Evolutionary conservation across 2,888 invertebrate species (phyloP).

Genomic region (Drosophila cyrtoloma): DNA sequence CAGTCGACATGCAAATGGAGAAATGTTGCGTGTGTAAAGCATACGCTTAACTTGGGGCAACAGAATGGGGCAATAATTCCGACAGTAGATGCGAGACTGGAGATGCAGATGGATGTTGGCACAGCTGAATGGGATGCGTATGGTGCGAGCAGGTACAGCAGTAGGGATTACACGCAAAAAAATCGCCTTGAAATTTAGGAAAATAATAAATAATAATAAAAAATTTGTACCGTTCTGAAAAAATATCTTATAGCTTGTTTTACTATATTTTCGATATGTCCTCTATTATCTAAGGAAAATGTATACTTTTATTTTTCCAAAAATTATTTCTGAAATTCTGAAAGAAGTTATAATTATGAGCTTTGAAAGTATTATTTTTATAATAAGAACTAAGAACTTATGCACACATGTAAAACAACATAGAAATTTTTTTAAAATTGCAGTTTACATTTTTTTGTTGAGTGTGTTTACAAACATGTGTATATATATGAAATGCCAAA

Average conservation of each 20-base stretch:
- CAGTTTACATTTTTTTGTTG: not conserved
- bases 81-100: conserved; percentile 26
- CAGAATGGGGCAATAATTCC: conserved; percentile 62
- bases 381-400: not conserved
- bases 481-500: conserved; percentile 34
- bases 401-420: not conserved
- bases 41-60: conserved; percentile 14
- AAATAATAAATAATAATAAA: not conserved
- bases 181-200: not conserved
- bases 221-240: not conserved
- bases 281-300: too few relatives aligned
- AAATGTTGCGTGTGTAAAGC: conserved; percentile 8
- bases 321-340: not conserved
- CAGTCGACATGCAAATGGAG: not conserved
- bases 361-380: not conserved
- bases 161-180: not conserved
- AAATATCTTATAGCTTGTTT: not conserved
- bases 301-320: too few relatives aligned
- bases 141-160: not conserved
- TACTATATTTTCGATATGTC: not conserved
- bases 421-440: not conserved
- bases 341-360: not conserved
- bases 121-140: conserved; percentile 18
- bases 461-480: not conserved
- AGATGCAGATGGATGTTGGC: conserved; percentile 41